Base-by-base conservation (phyloP, 1,140 invertebrate species). In the Tetragonula clypearis region DNA sequence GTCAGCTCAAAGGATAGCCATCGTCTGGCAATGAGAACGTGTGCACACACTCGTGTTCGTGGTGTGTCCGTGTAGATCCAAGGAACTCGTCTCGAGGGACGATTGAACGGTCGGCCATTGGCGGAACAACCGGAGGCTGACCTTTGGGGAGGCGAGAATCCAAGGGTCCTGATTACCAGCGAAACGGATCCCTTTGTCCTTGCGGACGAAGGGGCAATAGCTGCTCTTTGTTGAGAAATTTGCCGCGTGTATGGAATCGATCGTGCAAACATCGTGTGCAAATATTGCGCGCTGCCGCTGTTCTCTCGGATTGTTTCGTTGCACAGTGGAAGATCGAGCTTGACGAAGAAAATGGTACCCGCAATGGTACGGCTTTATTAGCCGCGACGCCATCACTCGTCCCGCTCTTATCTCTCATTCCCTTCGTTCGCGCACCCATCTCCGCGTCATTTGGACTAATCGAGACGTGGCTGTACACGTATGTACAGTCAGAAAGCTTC, bases 71-170 rank as follows among this genome's bases (percentile, higher is more conserved):
- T 6, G 19, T 23, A 11, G 49, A 30, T 58, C 65, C 56, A 81
- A 86, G 87, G 41, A 85, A 58, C 79, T 82, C 21, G 79, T 86
- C 87, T 65, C 79, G 53, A 55, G 80, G 56, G 87, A 78, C 86
- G 86, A 85, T 87, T 66, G 86, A 81, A 88, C 81, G 69, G 53
- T 41, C 55, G 65, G 87, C 83, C 79, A 86, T 88, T 88, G 87
- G 87, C 41, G 78, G 71, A 85, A 88, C 83, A 83, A 68, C 76
- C 56, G 73, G 60, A 86, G 87, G 80, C 72, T 89, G 87, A 89
- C 87, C 85, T 89, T 88, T 88, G 55, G 58, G 75, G 84, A 74
- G 68, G 79, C 74, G 60, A 85, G 73, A 74, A 71, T n/a, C 68
- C 66, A 65, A 84, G 72, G 88, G 80, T 88, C 65, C 81, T 77